Evolutionary conservation across 2,797 vertebrate genomes (phyloP).

Genomic region (Microcaecilia unicolor): DNA sequence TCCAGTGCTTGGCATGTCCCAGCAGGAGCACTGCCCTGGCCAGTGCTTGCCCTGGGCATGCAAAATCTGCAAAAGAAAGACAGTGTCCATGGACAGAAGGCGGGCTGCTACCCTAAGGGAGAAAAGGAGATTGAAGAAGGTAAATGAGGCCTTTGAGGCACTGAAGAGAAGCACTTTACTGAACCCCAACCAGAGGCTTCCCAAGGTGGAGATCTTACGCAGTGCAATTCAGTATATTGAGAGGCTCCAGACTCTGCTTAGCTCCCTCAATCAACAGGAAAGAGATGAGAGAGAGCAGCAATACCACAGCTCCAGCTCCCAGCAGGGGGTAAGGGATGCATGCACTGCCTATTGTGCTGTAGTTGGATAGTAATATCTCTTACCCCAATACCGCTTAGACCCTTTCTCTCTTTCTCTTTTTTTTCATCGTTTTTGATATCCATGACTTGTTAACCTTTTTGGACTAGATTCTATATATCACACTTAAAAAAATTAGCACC

Average conservation of each 20-base stretch:
- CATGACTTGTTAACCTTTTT: too few species aligned
- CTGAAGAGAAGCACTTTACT: constrained; percentile 91
- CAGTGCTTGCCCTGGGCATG: constrained; percentile 96
- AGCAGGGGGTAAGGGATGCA: constrained; percentile 71
- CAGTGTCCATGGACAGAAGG: constrained; percentile 85
- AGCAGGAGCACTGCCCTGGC: constrained; percentile 79
- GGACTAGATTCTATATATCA: too few species aligned
- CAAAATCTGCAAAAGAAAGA: constrained; percentile 89
- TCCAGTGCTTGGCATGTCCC: constrained; percentile 53
- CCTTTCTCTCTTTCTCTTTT: too few species aligned
- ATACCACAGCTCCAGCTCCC: constrained; percentile 51
- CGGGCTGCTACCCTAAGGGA: constrained; percentile 86
- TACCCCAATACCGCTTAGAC: too few species aligned
- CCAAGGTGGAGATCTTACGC: constrained; percentile 95
- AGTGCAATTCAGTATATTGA: constrained; percentile 97
- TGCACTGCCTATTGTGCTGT: too few species aligned
- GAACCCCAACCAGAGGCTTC: constrained; percentile 95
- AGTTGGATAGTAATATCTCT: too few species aligned
- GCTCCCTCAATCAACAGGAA: constrained; percentile 93
- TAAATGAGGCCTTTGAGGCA: constrained; percentile 95
- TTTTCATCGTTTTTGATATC: too few species aligned
- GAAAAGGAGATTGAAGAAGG: constrained; percentile 91
- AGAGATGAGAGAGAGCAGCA: constrained; percentile 69
- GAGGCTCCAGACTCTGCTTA: constrained; percentile 89
- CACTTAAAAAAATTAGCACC: too few species aligned